Evolutionary conservation across 2,797 vertebrate species (phyloP).

Genomic region (Pelodytes ibericus): DNA sequence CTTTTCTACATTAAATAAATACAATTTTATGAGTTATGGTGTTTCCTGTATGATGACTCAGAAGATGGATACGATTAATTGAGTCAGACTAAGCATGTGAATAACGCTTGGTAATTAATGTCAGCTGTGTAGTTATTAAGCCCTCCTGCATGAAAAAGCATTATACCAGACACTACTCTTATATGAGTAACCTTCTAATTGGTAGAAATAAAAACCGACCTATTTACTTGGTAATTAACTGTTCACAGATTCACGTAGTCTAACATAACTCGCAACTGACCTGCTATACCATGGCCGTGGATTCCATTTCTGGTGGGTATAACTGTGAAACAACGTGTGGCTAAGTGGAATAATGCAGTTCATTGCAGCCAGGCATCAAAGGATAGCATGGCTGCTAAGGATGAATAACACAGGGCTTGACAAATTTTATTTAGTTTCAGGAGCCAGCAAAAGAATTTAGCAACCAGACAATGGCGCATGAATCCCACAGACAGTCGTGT

Average conservation of each 20-base stretch:
- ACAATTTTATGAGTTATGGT: slow-evolving; percentile 21
- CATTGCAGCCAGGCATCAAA: no score
- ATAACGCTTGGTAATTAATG: slow-evolving; percentile 29
- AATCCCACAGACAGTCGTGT: no score
- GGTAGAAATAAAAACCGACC: slow-evolving; percentile 21
- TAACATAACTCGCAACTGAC: no score
- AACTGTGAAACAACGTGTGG: no score
- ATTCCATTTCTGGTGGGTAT: no score
- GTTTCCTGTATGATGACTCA: slow-evolving; percentile 27
- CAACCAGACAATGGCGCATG: no score
- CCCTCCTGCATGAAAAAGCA: slow-evolving; percentile 17
- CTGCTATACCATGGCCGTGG: no score
- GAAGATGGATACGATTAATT: slow-evolving; percentile 17
- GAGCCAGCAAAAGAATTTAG: no score
- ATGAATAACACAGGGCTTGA: no score
- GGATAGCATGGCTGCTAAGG: no score
- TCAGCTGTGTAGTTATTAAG: slow-evolving; percentile 25
- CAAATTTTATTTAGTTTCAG: no score
- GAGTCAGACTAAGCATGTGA: slow-evolving; percentile 27
- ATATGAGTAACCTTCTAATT: slow-evolving; percentile 30
- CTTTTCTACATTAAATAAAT: slow-evolving; percentile 18
- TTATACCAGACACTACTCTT: slow-evolving; percentile 1
- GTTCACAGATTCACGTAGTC: slow-evolving; percentile 21
- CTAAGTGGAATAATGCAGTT: no score
- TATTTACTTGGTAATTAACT: slow-evolving; percentile 32